Evolutionary conservation across 2,113 vertebrate species (phyloP).

Genomic region (Choloepus hoffmanni): DNA sequence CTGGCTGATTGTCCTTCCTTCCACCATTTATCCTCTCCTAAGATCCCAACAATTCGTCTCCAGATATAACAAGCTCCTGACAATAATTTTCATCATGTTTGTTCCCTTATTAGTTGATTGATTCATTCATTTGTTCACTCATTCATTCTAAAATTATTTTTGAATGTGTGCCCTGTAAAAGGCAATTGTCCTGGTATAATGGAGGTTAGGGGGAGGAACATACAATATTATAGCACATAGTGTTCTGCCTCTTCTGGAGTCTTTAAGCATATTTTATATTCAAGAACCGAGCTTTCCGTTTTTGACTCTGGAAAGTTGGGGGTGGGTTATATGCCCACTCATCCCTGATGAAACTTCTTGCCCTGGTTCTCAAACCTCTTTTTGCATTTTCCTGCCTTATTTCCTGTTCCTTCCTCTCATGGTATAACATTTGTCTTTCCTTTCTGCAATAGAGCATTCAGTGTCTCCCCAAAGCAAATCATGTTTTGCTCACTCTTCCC

Average conservation of each 20-base stretch:
- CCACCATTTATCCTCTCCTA: not conserved
- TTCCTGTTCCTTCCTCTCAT: not conserved
- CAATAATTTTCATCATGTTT: slow-evolving; percentile 4
- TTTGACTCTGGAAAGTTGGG: not conserved
- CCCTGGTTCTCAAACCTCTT: not conserved
- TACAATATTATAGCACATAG: too few relatives aligned
- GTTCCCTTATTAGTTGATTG: not conserved
- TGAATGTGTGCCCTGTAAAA: not conserved
- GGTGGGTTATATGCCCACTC: too few relatives aligned
- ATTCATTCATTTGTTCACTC: not conserved
- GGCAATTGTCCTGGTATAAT: not conserved
- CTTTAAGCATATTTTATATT: not conserved
- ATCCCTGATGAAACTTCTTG: not conserved
- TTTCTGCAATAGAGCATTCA: not conserved
- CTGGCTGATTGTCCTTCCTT: slow-evolving; percentile 37
- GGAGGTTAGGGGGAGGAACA: not conserved
- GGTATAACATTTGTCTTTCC: not conserved
- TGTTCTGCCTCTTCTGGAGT: not conserved
- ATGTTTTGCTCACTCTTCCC: not conserved
- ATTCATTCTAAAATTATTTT: slow-evolving; percentile 45
- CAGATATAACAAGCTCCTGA: slow-evolving; percentile 8
- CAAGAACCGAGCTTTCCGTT: not conserved
- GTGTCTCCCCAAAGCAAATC: not conserved
- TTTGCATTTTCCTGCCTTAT: not conserved
- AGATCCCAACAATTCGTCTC: not conserved